A percentile compares a stretch with the other conserved stretches of the same genome.
Conservation (phyloP, 2,888 invertebrate species). For the Trypoxylon attenuatum region DNA sequence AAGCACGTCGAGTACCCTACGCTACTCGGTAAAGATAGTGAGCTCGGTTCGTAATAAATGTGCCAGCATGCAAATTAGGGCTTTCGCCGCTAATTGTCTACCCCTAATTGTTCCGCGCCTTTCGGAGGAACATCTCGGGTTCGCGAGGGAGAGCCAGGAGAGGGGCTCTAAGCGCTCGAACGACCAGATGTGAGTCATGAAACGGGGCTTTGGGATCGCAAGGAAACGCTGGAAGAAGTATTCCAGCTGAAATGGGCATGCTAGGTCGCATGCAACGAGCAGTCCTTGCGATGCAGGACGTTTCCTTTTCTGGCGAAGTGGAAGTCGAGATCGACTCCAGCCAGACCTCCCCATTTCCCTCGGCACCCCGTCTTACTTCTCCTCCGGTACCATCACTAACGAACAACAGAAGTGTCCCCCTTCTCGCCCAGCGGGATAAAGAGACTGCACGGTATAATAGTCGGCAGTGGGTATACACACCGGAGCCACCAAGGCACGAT, state of each 20-base stretch:
- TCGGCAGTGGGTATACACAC: constrained; percentile 12
- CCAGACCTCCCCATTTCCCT: constrained; percentile 1
- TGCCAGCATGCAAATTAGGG: not conserved
- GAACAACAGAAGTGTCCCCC: constrained; percentile 45
- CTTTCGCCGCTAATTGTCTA: not conserved
- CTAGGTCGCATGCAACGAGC: constrained; percentile 36
- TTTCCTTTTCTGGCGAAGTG: constrained; percentile 52
- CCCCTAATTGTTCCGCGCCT: not conserved
- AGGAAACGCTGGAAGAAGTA: constrained; percentile 26
- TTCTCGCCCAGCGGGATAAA: constrained; percentile 24
- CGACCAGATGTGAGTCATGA: constrained; percentile 7
- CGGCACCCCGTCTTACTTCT: not conserved
- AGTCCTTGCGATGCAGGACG: constrained; percentile 41
- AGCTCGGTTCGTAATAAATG: not conserved
- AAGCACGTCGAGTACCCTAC: not conserved
- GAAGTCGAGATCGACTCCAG: constrained; percentile 44
- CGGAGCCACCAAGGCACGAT: constrained; percentile 41
- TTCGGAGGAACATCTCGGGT: not conserved
- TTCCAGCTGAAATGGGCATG: constrained; percentile 26
- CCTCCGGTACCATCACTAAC: constrained; percentile 39
- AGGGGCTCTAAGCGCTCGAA: too few relatives aligned
- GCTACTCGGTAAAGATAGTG: not conserved
- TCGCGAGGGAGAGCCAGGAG: not conserved
- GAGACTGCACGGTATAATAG: constrained; percentile 10
- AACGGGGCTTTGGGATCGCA: constrained; percentile 31